Percentiles rank a stretch among this genome's conserved stretches.
Evolutionary conservation across 2,113 vertebrate genomes (phyloP).

Genomic region (Python bivittatus): DNA sequence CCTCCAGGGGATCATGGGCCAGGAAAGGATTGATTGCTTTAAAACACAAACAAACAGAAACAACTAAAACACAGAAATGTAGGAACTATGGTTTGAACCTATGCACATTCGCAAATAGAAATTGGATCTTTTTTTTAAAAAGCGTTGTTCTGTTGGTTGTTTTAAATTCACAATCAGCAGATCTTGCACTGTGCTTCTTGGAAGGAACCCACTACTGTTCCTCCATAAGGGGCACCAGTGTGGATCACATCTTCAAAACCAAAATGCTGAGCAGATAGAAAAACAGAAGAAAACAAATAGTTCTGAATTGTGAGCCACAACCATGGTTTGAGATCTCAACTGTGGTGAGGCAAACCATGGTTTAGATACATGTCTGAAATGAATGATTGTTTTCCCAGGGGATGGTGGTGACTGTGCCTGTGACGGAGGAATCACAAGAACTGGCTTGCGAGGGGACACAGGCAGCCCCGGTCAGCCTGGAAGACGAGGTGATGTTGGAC

Average conservation of each 20-base stretch:
- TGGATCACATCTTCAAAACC: too few relatives aligned
- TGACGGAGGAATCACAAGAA: slow-evolving; percentile 68
- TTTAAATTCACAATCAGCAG: too few relatives aligned
- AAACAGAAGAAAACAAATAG: too few relatives aligned
- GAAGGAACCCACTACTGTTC: too few relatives aligned
- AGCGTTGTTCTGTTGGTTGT: too few relatives aligned
- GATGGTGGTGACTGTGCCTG: slow-evolving; percentile 86
- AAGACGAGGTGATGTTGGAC: slow-evolving; percentile 72
- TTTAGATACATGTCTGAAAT: background rate
- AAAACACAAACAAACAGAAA: background rate
- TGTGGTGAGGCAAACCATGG: background rate
- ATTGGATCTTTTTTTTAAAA: background rate
- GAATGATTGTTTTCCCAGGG: slow-evolving; percentile 70
- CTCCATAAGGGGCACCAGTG: too few relatives aligned
- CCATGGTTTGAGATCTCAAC: background rate
- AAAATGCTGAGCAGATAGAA: too few relatives aligned
- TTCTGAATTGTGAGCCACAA: background rate
- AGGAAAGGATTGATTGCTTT: background rate
- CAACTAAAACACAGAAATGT: background rate
- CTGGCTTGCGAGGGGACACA: slow-evolving; percentile 71
- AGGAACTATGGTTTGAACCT: background rate
- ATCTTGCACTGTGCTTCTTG: too few relatives aligned
- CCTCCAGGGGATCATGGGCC: too few relatives aligned
- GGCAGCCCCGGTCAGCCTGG: slow-evolving; percentile 74
- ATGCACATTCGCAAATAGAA: background rate